Evolutionary conservation across 2,888 invertebrate species (phyloP).

Genomic region (Cosmorhoe ocellata): DNA sequence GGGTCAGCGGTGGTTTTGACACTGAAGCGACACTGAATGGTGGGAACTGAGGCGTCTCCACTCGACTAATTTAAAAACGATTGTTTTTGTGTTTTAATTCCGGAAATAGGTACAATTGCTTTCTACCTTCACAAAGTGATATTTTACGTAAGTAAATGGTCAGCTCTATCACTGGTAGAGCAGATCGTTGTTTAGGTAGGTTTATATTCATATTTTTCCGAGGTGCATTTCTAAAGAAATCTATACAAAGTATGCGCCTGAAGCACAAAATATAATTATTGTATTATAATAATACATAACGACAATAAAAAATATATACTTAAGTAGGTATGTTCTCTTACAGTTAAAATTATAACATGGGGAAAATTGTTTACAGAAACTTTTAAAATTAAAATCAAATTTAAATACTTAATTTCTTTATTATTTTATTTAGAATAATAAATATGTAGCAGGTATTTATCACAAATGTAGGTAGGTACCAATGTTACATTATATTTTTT

Average conservation of each 20-base stretch:
- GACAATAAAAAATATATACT: no score
- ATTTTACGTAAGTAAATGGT: not conserved
- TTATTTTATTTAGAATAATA: slow-evolving; percentile 77
- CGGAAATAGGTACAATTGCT: not conserved
- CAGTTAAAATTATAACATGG: no score
- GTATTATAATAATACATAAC: no score
- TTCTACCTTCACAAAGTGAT: not conserved
- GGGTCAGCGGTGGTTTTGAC: slow-evolving; percentile 72
- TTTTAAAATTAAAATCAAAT: slow-evolving; percentile 45
- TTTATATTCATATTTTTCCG: no score
- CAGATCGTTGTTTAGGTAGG: no score
- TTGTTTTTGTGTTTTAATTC: slow-evolving; percentile 14
- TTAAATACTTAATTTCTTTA: no score
- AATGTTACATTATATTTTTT: slow-evolving; percentile 70
- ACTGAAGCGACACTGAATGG: slow-evolving; percentile 52
- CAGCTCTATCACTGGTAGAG: no score
- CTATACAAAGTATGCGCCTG: no score
- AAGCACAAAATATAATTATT: no score
- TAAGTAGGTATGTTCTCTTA: no score
- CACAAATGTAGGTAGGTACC: slow-evolving; percentile 78
- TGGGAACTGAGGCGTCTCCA: slow-evolving; percentile 53
- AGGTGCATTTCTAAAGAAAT: no score
- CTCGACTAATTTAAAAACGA: slow-evolving; percentile 18
- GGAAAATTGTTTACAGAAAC: not conserved
- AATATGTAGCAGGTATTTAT: slow-evolving; percentile 64